phyloP scores from a whole-genome alignment of 2,888 invertebrate species.

The Ochropacha duplaris region DNA sequence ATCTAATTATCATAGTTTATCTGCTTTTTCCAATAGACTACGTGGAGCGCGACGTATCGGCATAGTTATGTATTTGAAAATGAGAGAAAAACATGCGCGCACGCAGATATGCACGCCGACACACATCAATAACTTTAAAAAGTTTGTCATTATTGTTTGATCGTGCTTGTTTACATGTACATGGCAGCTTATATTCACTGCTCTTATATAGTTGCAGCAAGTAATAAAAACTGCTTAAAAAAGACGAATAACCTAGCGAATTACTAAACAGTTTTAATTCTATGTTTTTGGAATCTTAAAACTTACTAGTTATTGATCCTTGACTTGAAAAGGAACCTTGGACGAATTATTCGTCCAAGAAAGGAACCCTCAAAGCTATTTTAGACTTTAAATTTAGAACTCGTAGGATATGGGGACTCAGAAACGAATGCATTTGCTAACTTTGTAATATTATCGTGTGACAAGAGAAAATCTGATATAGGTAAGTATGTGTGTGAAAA shows the following conservation, averaged over 20 bases:
- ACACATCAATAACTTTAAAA: slow-evolving; percentile 72
- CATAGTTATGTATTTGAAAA: slow-evolving; percentile 65
- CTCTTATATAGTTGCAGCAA: neutral
- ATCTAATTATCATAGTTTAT: slow-evolving; percentile 79
- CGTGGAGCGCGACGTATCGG: slow-evolving; percentile 73
- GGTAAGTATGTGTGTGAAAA: no score
- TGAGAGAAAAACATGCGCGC: slow-evolving; percentile 62
- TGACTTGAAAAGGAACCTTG: no score
- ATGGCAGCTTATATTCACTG: slow-evolving; percentile 8
- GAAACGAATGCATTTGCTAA: no score
- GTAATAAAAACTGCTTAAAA: neutral
- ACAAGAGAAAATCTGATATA: no score
- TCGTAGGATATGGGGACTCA: no score
- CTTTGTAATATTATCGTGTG: no score
- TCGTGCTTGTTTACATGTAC: slow-evolving; percentile 23
- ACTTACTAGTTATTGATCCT: no score
- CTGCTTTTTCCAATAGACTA: slow-evolving; percentile 78
- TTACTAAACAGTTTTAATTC: no score
- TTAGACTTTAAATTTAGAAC: no score
- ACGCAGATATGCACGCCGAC: slow-evolving; percentile 63
- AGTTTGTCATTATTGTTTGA: slow-evolving; percentile 56
- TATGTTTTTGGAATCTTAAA: neutral
- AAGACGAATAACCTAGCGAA: neutral
- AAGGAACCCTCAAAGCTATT: no score
- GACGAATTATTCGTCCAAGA: no score